Conservation (phyloP, 2,113 vertebrate genomes). For the Rhinichthys klamathensis region DNA sequence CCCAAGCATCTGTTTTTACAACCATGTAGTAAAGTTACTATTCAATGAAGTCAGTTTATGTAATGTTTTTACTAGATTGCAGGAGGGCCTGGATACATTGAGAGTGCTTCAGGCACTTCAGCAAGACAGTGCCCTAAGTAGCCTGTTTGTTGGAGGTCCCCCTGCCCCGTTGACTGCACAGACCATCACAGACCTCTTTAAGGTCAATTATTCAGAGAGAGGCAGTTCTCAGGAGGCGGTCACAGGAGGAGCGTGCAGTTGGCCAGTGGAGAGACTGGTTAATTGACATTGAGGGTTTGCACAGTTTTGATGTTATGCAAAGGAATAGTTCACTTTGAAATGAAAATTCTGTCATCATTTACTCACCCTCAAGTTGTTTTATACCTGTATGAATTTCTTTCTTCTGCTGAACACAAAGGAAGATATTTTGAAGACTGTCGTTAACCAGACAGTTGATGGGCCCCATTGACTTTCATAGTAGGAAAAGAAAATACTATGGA, state of each 20-base stretch:
- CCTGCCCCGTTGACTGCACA: not conserved
- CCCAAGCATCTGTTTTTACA: no score
- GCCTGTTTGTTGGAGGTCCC: not conserved
- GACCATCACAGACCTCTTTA: not conserved
- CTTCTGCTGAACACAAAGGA: no score
- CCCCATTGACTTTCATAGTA: no score
- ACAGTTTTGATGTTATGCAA: no score
- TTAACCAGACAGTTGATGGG: no score
- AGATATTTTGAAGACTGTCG: no score
- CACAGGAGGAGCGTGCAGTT: not conserved
- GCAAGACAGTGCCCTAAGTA: not conserved
- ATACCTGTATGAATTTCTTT: no score
- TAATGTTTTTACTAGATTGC: not conserved
- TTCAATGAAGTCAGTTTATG: not conserved
- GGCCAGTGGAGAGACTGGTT: not conserved
- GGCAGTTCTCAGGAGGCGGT: not conserved
- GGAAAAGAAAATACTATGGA: no score
- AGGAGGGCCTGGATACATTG: not conserved
- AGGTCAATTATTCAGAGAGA: not conserved
- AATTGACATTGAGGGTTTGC: not conserved
- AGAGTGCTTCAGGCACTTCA: no score
- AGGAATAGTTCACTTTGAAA: no score
- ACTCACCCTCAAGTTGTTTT: no score
- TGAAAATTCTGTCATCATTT: no score
- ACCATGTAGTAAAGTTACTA: not conserved